Evolutionary conservation across 2,797 vertebrate species (phyloP).

Genomic region (Sarcoramphus papa): DNA sequence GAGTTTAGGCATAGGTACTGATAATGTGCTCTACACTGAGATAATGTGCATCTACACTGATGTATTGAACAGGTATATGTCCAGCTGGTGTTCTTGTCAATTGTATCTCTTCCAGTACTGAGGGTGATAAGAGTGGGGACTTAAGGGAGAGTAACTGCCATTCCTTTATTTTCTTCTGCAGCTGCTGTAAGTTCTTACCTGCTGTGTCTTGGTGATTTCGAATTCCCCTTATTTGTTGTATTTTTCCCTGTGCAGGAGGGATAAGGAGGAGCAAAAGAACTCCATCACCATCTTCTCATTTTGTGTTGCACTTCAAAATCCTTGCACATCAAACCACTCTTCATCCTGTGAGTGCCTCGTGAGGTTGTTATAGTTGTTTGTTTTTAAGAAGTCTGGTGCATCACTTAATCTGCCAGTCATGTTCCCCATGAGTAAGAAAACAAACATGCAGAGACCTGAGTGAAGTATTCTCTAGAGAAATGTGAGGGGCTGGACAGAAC

Average conservation of each 20-base stretch:
- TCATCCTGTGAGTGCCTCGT: not conserved
- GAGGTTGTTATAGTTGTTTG: not conserved
- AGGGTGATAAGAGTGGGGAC: not conserved
- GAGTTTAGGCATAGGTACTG: not conserved
- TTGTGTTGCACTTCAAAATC: not conserved
- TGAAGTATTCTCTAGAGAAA: not conserved
- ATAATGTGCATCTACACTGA: not conserved
- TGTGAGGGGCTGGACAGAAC: not conserved
- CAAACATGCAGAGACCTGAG: not conserved
- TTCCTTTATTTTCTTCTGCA: not conserved
- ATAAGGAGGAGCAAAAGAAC: not conserved
- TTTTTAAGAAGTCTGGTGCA: not conserved
- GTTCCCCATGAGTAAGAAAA: fast-evolving
- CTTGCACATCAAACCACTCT: fast-evolving
- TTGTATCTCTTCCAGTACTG: not conserved
- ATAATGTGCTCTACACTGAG: not conserved
- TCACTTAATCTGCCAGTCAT: not conserved
- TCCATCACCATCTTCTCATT: not conserved
- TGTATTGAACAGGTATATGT: fast-evolving
- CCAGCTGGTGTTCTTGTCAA: not conserved
- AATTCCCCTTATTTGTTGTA: not conserved
- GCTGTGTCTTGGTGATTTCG: not conserved
- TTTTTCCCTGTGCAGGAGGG: not conserved
- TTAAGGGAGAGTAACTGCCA: not conserved
- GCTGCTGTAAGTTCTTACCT: not conserved